These are phyloP conservation scores for Perdita meconis DNA, from an alignment of 2,888 invertebrate species.

Conservation along the genomic window DNA sequence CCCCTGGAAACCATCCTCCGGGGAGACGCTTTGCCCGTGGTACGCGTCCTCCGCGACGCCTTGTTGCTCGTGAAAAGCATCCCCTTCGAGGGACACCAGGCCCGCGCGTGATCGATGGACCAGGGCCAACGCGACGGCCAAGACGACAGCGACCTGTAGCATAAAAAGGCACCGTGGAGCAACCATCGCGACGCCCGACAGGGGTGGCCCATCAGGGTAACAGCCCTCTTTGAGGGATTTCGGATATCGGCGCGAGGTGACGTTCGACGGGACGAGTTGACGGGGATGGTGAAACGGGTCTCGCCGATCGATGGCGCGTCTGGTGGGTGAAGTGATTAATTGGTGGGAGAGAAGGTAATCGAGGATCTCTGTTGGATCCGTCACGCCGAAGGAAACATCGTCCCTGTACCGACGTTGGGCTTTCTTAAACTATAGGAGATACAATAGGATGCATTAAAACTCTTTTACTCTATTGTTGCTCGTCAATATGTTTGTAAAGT, in stretches of 20 bases:
- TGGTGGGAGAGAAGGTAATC: constrained; percentile 2
- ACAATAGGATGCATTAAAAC: too few relatives aligned
- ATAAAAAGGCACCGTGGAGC: constrained; percentile 43
- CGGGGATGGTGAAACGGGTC: neutral
- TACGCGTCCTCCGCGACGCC: constrained; percentile 58
- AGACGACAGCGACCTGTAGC: constrained; percentile 58
- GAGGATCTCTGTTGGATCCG: constrained; percentile 2
- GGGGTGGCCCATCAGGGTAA: neutral
- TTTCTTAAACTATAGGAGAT: too few relatives aligned
- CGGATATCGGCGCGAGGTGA: constrained; percentile 5
- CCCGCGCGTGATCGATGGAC: constrained; percentile 59
- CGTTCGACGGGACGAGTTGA: constrained; percentile 6
- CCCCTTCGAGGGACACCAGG: constrained; percentile 56
- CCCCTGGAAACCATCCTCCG: constrained; percentile 39
- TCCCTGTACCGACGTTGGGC: neutral
- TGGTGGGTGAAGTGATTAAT: constrained; percentile 9
- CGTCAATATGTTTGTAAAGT: too few relatives aligned
- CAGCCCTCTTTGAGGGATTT: neutral
- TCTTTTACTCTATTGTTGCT: too few relatives aligned
- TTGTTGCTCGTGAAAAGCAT: constrained; percentile 35
- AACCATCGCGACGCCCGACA: neutral
- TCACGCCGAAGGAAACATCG: neutral
- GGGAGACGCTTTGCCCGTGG: constrained; percentile 58
- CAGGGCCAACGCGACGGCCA: constrained; percentile 57
- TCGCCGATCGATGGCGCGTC: constrained; percentile 4